These are phyloP conservation scores for Rhodophaea formosa DNA, from an alignment of 2,888 invertebrate species.

Conservation along the genomic window DNA sequence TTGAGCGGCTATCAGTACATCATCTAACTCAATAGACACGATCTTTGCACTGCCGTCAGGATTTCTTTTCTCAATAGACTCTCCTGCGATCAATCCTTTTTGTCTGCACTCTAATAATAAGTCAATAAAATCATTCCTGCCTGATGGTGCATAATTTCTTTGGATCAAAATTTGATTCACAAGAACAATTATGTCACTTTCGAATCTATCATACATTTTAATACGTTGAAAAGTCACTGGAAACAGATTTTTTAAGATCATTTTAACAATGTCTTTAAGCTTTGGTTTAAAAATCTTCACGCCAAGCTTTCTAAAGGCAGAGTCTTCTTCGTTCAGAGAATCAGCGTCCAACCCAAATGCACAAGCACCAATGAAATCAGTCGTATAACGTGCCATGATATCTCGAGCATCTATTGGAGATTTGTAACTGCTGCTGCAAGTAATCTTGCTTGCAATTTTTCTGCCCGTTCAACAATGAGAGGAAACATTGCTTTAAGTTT, in stretches of 20 bases:
- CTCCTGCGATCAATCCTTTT: slow-evolving; percentile 51
- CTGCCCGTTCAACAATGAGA: slow-evolving; percentile 54
- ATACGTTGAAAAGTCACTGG: too few species aligned
- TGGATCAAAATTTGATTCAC: slow-evolving; percentile 44
- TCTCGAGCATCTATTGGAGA: slow-evolving; percentile 48
- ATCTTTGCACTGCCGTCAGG: slow-evolving; percentile 51
- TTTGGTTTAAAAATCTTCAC: slow-evolving; percentile 39
- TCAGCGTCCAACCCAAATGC: slow-evolving; percentile 56
- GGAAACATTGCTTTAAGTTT: slow-evolving; percentile 68
- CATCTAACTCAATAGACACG: too few species aligned
- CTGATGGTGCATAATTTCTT: slow-evolving; percentile 49
- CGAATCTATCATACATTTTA: too few species aligned
- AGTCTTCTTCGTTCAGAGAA: slow-evolving; percentile 47
- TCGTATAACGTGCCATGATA: too few species aligned
- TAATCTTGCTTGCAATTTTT: slow-evolving; percentile 45
- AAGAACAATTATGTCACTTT: too few species aligned
- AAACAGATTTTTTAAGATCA: slow-evolving; percentile 42
- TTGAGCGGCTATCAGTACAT: too few species aligned
- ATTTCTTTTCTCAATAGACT: slow-evolving; percentile 48
- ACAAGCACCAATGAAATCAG: slow-evolving; percentile 57
- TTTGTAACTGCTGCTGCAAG: slow-evolving; percentile 32
- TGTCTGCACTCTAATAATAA: slow-evolving; percentile 33
- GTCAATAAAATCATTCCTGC: slow-evolving; percentile 54
- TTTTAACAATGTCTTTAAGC: slow-evolving; percentile 28
- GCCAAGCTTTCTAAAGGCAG: slow-evolving; percentile 46